Conservation (phyloP, 2,113 vertebrate genomes). For the Fukomys damarensis region DNA sequence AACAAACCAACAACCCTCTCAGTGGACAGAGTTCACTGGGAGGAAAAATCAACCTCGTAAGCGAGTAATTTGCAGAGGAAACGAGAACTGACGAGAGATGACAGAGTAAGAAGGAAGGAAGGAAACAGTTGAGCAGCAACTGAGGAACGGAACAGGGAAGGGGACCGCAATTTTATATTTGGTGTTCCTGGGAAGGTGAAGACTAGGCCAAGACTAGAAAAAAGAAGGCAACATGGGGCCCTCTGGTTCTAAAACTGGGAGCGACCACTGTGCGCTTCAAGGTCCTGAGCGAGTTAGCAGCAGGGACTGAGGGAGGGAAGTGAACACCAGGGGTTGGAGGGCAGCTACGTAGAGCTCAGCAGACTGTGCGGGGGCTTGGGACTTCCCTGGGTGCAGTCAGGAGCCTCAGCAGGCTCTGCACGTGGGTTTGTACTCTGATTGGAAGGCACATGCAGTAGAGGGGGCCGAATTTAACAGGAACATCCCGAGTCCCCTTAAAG, state of each 20-base stretch:
- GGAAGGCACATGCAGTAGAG: not conserved
- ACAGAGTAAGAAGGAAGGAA: not conserved
- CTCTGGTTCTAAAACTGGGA: not conserved
- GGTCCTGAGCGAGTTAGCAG: not conserved
- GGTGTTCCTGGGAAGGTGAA: not conserved
- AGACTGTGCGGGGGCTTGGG: not conserved
- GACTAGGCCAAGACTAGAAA: not conserved
- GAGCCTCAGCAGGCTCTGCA: not conserved
- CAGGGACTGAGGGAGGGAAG: not conserved
- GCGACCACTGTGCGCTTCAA: not conserved
- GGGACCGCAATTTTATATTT: not conserved
- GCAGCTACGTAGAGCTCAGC: accelerated
- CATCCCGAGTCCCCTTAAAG: not conserved
- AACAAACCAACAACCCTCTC: not conserved
- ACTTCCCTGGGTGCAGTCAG: not conserved
- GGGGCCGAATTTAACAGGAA: not conserved
- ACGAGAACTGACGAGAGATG: not conserved
- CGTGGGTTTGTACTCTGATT: not conserved
- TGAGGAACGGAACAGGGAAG: too few species aligned
- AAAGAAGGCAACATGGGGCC: not conserved
- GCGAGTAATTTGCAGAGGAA: not conserved
- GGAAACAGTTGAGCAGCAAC: not conserved
- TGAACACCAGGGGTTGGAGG: not conserved
- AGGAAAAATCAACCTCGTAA: not conserved
- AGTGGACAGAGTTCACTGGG: not conserved